Base-by-base conservation (phyloP, 2,888 invertebrate genomes). In the Pterostichus madidus region DNA sequence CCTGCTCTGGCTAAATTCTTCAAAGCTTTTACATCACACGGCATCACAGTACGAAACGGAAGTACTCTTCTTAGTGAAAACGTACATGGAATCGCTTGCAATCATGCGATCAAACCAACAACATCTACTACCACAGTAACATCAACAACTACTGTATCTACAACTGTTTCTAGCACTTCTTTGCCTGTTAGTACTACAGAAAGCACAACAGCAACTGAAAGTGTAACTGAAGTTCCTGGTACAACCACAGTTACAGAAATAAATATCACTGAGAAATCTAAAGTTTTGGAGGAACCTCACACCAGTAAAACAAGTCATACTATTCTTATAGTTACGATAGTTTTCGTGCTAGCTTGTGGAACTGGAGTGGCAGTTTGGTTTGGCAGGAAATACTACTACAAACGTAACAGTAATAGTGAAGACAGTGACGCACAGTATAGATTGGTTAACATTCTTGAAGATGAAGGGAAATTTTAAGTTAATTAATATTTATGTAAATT, bases 341-440 rank as follows among this genome's bases (percentile, higher is more conserved):
- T 71, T 17, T 44, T 71, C 4, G 10, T 71, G 13, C 15, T 39
- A 44, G 68, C 15, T 44, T 17, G 13, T 44, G 44, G 17, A 17
- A 15, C 44, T 71, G 46, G 44, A 4, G 24, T 71, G 8, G 17
- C 44, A 44, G 39, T 44, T 46, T 71, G 68, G 68, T 71, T 71
- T 15, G 39, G 68, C 10, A 44, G 17, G 15, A 71, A 71, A 17
- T 71, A 71, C 44, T 71, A 44, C 39, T 15, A 39, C 7, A 71
- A 71, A 71, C 13, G 68, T 2, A 24, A 10, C 17, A 59, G 8
- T 24, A 24, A 24, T 44, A 15, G 7, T 44, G 17, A 44, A 7
- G 15, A 56, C 56, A 56, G 13, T 17, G 56, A 56, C 6, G n/a
- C 56, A 17, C 56, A 56, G 2, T 56, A 56, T 56, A 17, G 56